Base-by-base conservation (phyloP, 2,888 invertebrate species). In the Nudaria mundana region DNA sequence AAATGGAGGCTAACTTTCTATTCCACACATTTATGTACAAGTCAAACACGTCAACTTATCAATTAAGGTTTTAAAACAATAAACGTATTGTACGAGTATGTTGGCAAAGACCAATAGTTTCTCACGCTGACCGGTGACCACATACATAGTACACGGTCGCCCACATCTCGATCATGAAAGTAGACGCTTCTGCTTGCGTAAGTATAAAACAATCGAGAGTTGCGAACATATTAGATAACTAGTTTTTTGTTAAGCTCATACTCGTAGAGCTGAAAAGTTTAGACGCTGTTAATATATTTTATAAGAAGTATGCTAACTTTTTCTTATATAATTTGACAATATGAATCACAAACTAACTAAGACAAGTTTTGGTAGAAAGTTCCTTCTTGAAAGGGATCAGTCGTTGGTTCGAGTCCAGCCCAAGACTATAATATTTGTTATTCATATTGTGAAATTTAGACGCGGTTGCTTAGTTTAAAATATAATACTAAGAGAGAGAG, bases 181-280 rank as follows among this genome's bases (percentile, higher is more conserved):
- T 71, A 61, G 78, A 81, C 75, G 75, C 64, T 66, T 65, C 60
- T 52, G 38, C 64, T 84, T 85, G 76, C 79, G 80, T 74, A 84
- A 85, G 60, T 60, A 57, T 56, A 63, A 71, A 77, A 84, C 85
- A 85, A 85, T 84, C 82, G 80, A 71, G 67, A 72, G 71, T 67
- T 73, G 75, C 77, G 69, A 66, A 63, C 69, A 64, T 68, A 72
- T 76, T 76, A 76, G 72, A 78, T 74, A 81, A 84, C 77, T 58
- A 63, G 70, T 75, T 69, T 71, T 73, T 72, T 72, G 63, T 68
- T 66, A 54, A 49, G 50, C 30, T 44, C 23, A 53, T 37, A 74
- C 30, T 44, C 23, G 52, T 37, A 74, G 76, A 66, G 44, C 36
- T 62, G 37, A 1, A n/a, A 54, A 15, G 10, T 22, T 1, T 57